Base-by-base conservation (phyloP, 2,797 vertebrate species). In the Poecilia wingei region DNA sequence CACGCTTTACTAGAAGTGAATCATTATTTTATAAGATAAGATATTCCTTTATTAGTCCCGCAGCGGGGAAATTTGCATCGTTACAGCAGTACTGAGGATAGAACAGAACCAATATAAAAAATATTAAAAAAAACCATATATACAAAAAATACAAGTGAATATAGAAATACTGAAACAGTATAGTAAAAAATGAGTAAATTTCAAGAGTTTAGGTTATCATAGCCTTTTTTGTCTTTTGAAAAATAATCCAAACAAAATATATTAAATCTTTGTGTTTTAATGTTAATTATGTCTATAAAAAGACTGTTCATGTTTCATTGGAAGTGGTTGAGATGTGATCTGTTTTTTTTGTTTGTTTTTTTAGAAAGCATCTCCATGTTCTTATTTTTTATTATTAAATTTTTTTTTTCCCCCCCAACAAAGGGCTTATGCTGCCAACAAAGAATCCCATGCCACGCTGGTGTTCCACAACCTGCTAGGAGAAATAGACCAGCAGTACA, bases 401-500 rank as follows among this genome's bases (percentile, higher is more conserved):
- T 1, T 72, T 22, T 2, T 2, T 82, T 31, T 79, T 1, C 0
- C 41, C 41, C 41, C 41, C 82, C 78, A 53, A 41, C 9, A 73
- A 31, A 96, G 95, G 98, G 98, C 97, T 0, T 99, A 98, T 0
- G 98, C 98, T 0, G 98, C 98, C 91, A 99, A 97, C 90, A 99
- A 98, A 92, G 98, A 99, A 85, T 99, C 98, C 0, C 98, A 99
- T 0, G 98, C 98, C 75, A 99, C 98, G 0, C 91, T 99, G 95
- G 98, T 99, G 76, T 99, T 99, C 88, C 98, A 99, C 93, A 99
- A 99, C 93, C 97, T 99, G 66, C 91, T 99, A 86, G 98, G 98
- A 13, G 98, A 99, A 95, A 99, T 99, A 0, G 98, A 99, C 93
- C 98, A 99, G 95, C 98, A 99, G 90, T 99, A 99, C 80, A 99